These are phyloP conservation scores for Napeogenes sylphis DNA, from an alignment of 2,888 invertebrate species.

Conservation along the genomic window DNA sequence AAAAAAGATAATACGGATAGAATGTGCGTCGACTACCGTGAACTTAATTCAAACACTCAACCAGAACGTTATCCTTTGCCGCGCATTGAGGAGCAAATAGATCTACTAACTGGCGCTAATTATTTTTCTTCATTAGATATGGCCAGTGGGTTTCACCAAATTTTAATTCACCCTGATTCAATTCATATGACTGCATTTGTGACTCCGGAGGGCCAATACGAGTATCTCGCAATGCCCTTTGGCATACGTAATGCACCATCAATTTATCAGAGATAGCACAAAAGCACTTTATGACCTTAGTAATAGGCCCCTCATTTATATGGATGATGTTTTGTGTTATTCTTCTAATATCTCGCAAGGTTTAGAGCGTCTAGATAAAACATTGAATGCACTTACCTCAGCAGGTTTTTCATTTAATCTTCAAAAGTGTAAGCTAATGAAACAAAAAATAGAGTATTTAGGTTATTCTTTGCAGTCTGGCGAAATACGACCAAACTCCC, in stretches of 20 bases:
- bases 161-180: conserved; percentile 27
- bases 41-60: too few species aligned
- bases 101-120: too few species aligned
- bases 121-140: conserved; percentile 18
- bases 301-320: too few species aligned
- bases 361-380: conserved; percentile 18
- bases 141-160: conserved; percentile 28
- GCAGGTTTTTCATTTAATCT: conserved; percentile 30
- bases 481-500: too few species aligned
- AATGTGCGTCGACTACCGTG: too few species aligned
- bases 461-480: too few species aligned
- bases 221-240: conserved; percentile 29
- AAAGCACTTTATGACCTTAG: conserved; percentile 24
- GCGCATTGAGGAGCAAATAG: too few species aligned
- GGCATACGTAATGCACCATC: conserved; percentile 36
- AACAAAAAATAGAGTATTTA: conserved; percentile 20
- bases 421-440: conserved; percentile 31
- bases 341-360: conserved; percentile 21
- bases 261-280: conserved; percentile 43
- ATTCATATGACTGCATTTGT: conserved; percentile 29
- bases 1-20: too few species aligned
- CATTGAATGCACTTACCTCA: conserved; percentile 14
- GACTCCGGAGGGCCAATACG: too few species aligned
- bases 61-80: too few species aligned
- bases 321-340: conserved; percentile 28